A percentile compares a stretch with the other conserved stretches of the same genome.
phyloP scores from a whole-genome alignment of 2,113 vertebrate species.

The Lepus timidus region DNA sequence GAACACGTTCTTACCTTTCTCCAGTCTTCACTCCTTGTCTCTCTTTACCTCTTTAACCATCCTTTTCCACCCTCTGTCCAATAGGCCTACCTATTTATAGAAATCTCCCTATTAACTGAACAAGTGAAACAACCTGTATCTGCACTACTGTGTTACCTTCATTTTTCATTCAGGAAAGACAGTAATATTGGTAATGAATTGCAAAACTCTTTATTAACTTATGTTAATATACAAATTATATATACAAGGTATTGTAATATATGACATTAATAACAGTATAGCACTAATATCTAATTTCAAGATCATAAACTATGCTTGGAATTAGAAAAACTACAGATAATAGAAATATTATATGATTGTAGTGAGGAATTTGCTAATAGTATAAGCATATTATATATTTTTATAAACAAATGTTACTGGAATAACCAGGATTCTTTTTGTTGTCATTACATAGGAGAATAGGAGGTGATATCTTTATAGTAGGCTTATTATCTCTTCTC shows the following conservation, averaged over 20 bases:
- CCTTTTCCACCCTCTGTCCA: neutral
- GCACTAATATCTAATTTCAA: neutral
- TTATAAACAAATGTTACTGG: neutral
- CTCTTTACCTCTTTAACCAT: neutral
- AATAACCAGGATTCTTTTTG: neutral
- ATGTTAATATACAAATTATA: neutral
- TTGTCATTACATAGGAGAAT: neutral
- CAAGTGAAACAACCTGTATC: neutral
- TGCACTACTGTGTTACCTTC: neutral
- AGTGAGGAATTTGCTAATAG: neutral
- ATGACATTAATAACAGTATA: neutral
- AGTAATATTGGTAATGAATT: neutral
- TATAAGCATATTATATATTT: neutral
- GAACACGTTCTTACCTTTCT: neutral
- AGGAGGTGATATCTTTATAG: neutral
- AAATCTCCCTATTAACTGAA: neutral
- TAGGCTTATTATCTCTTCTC: too few species aligned
- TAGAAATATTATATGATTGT: neutral
- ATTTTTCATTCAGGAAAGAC: neutral
- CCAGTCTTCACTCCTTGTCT: neutral
- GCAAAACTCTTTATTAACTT: neutral
- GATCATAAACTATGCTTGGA: neutral
- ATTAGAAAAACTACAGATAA: neutral
- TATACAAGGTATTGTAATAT: neutral
- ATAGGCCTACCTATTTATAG: neutral